Evolutionary conservation across 2,113 vertebrate genomes (phyloP).

Genomic region (Bungarus multicinctus): DNA sequence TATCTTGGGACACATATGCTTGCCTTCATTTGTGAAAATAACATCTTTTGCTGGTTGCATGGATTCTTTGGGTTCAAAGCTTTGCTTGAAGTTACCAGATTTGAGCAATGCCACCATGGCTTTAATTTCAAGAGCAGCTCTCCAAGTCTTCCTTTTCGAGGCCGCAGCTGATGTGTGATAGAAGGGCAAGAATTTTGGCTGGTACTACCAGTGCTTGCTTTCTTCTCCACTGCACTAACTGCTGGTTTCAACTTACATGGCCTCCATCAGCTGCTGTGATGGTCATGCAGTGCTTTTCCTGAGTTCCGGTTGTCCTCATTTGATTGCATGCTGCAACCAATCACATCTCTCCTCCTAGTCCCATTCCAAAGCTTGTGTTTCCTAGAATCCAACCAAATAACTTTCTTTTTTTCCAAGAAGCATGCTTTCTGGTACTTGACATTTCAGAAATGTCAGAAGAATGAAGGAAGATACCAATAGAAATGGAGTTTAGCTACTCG

Average conservation of each 20-base stretch:
- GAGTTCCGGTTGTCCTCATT: neutral
- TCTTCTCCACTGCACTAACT: conserved; percentile 7
- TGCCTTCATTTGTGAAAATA: neutral
- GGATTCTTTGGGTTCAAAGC: neutral
- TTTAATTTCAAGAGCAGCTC: neutral
- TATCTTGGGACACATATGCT: neutral
- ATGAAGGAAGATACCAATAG: neutral
- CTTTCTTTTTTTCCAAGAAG: conserved; percentile 1
- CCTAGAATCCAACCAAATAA: conserved; percentile 3
- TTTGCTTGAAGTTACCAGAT: neutral
- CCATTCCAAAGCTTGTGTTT: conserved; percentile 20
- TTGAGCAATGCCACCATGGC: neutral
- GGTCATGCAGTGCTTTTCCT: neutral
- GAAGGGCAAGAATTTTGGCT: conserved; percentile 2
- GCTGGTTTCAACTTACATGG: conserved; percentile 12
- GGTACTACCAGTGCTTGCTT: neutral
- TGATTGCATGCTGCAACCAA: neutral
- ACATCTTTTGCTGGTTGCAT: neutral
- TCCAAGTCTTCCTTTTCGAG: neutral
- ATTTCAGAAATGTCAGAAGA: neutral
- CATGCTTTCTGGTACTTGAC: neutral
- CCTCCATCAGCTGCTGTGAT: neutral
- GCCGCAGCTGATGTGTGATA: conserved; percentile 6
- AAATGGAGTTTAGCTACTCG: neutral
- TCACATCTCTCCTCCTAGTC: conserved; percentile 6